Percentiles rank a stretch among this genome's conserved stretches.
Evolutionary conservation across 2,888 invertebrate species (phyloP).

Genomic region (Stegophylla sp.): DNA sequence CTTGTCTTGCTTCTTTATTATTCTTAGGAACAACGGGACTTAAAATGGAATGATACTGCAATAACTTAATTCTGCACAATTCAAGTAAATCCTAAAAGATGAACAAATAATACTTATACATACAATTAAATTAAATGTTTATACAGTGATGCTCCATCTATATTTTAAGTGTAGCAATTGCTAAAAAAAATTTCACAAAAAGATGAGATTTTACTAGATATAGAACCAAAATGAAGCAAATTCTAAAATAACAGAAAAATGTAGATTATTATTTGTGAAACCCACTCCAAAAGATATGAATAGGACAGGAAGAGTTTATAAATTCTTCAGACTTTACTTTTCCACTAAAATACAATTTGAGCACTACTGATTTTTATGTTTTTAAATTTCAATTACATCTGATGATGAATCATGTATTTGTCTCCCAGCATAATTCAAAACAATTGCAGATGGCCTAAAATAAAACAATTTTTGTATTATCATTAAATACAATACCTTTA

Average conservation of each 20-base stretch:
- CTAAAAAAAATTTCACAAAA: too few relatives aligned
- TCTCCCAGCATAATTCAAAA: slow-evolving; percentile 12
- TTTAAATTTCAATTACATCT: slow-evolving; percentile 35
- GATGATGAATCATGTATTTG: background rate
- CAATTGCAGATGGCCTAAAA: slow-evolving; percentile 25
- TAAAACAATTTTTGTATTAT: background rate
- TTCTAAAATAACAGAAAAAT: too few relatives aligned
- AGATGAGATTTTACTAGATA: too few relatives aligned
- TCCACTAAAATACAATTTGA: too few relatives aligned
- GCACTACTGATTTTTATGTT: background rate
- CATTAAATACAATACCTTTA: too few relatives aligned
- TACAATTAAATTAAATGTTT: background rate
- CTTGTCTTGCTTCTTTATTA: slow-evolving; percentile 64
- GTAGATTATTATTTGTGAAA: too few relatives aligned
- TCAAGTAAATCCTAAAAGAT: slow-evolving; percentile 39
- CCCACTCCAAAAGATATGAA: too few relatives aligned
- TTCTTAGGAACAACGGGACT: slow-evolving; percentile 64
- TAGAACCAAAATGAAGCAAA: too few relatives aligned
- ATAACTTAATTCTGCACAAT: slow-evolving; percentile 66
- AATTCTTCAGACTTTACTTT: too few relatives aligned
- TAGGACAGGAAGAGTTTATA: too few relatives aligned
- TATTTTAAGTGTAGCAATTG: too few relatives aligned
- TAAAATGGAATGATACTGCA: slow-evolving; percentile 65
- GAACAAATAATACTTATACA: background rate
- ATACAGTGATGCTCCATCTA: background rate